phyloP scores from a whole-genome alignment of 2,888 invertebrate species.

The Cynaeus angustus region DNA sequence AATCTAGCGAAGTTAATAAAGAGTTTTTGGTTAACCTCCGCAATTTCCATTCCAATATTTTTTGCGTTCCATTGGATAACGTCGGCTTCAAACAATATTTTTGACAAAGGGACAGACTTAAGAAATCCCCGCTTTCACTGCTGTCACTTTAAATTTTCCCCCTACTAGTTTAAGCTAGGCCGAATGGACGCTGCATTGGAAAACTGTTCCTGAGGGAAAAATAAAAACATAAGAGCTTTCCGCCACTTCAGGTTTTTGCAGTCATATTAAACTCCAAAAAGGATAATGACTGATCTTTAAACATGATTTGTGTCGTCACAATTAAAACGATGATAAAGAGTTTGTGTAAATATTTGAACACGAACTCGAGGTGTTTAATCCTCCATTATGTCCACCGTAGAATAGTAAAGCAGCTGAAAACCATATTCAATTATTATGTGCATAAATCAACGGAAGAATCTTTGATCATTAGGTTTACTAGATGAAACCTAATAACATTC shows the following conservation, averaged over 20 bases:
- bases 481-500: conserved; percentile 32
- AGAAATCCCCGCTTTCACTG: conserved; percentile 55
- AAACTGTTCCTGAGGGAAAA: conserved; percentile 61
- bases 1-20: conserved; percentile 52
- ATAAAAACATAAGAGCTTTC: conserved; percentile 61
- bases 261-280: conserved; percentile 46
- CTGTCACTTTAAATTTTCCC: conserved; percentile 59
- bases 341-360: no score
- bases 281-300: conserved; percentile 48
- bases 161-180: conserved; percentile 52
- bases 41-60: background rate
- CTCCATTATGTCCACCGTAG: background rate
- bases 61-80: conserved; percentile 17
- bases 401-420: conserved; percentile 9
- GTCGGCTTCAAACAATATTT: conserved; percentile 35
- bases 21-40: background rate
- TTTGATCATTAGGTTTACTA: conserved; percentile 35
- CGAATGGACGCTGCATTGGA: conserved; percentile 58
- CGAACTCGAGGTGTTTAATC: no score
- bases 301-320: background rate
- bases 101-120: conserved; percentile 53
- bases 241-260: conserved; percentile 46
- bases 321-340: background rate
- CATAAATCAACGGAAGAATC: conserved; percentile 38
- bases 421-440: conserved; percentile 38